Evolutionary conservation across 2,113 vertebrate genomes (phyloP).

Genomic region (Bungarus multicinctus): DNA sequence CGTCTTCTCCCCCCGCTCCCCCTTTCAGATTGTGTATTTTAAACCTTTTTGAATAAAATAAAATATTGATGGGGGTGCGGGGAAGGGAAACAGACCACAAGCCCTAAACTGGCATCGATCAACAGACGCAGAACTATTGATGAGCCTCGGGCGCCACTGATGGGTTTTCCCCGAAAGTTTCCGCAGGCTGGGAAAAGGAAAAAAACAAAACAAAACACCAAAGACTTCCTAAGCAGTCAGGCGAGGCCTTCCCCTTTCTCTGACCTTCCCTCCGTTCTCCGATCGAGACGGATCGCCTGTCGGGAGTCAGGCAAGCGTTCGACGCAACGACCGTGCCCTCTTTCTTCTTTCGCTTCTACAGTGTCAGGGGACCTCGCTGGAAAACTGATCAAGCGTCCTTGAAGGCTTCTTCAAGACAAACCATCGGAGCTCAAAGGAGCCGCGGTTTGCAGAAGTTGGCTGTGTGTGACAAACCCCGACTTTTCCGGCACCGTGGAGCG

Average conservation of each 20-base stretch:
- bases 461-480: rapidly evolving
- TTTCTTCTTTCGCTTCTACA: constrained; percentile 35
- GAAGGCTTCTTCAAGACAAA: not conserved
- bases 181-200: too few relatives aligned
- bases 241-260: constrained; percentile 13
- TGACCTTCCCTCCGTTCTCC: constrained; percentile 16
- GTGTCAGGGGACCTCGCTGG: constrained; percentile 38
- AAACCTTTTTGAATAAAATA: too few relatives aligned
- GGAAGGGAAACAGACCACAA: rapidly evolving
- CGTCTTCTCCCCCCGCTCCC: too few relatives aligned
- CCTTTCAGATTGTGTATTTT: too few relatives aligned
- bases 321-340: constrained; percentile 49
- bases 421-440: not conserved
- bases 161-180: not conserved
- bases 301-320: constrained; percentile 44
- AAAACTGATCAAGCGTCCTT: not conserved
- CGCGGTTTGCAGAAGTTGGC: not conserved
- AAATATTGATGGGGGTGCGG: too few relatives aligned
- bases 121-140: not conserved
- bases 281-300: constrained; percentile 24
- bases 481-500: too few relatives aligned
- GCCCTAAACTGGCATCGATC: not conserved
- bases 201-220: too few relatives aligned
- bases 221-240: constrained; percentile 35
- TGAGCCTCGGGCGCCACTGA: not conserved